Base-by-base conservation (phyloP, 2,113 vertebrate genomes). In the Mustela lutreola region DNA sequence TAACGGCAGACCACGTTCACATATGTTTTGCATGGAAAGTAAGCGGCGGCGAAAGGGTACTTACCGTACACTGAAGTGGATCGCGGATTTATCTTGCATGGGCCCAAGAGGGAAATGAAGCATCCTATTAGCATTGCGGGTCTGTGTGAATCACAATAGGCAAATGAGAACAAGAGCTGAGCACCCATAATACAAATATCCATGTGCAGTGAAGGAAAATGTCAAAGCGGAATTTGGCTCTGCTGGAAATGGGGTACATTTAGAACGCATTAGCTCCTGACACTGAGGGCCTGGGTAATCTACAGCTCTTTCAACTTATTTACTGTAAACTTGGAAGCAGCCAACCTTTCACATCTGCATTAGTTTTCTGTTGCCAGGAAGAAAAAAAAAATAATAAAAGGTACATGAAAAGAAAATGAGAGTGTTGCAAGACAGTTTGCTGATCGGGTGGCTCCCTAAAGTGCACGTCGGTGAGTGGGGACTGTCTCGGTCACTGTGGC, bases 231-330 rank as follows among this genome's bases (percentile, higher is more conserved):
- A 96, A 90, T 95, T 80, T 48, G 62, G 85, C 90, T 92, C 89
- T 91, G 76, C 82, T 75, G 76, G 91, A 94, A 97, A 92, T 87
- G 93, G 93, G 90, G 97, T 97, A 90, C 85, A 89, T 97, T 98
- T 96, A 96, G 97, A 96, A 96, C 42, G n/a, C 94, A 84, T 98
- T 97, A 97, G 88, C 88, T 97, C 76, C 65, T 95, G 92, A 95
- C 95, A 93, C 42, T 63, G 65, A 90, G 78, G 82, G 67, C 19
- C 75, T 18, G 1, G 45, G 78, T 96, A 92, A 97, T 94, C 91
- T 92, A 81, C 39, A 94, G 82, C 94, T 95, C 92, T 96, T 94
- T 94, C 67, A 89, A 90, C 48, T 97, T 97, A 97, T 96, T 97
- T 96, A 95, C 96, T 97, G 11, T 97, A 96, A 97, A 95, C 65